Base-by-base conservation (phyloP, 2,113 vertebrate species). In the Odocoileus virginianus region DNA sequence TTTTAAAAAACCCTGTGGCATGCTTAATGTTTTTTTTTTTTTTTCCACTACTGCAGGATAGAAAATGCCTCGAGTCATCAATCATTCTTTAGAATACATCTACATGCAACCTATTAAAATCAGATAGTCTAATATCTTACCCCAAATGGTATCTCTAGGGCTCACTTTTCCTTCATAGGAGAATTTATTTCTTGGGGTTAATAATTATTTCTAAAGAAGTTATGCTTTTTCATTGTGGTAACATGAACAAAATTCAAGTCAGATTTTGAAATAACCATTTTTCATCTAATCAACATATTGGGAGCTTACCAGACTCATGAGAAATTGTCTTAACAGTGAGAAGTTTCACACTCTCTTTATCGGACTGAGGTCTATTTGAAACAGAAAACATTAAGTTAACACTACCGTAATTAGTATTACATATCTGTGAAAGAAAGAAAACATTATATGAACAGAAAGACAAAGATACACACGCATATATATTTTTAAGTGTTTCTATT, bases 261-360 rank as follows among this genome's bases (percentile, higher is more conserved):
- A 50, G 81, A 86, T 83, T 96, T 90, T 97, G 45, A 81, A 97
- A 36, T 64, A 98, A 93, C 33, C 1, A 10, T 25, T 78, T 97
- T 86, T 60, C 16, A 60, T 86, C 43, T 57, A 10, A 52, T 25
- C 74, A 43, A 28, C 13, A 40, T 19, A 67, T 19, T 74, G 54
- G 93, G 78, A 57, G 94, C 99, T 98, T 98, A 99, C 99, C 99
- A 94, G 98, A 95, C 96, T 99, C 99, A 16, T 98, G 15, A 98
- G 98, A 98, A 88, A 99, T 98, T 78, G 99, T 98, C 97, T 99
- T 99, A 91, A 99, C 98, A 45, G 99, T 99, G 97, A 99, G 98
- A 94, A 99, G 98, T 96, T 99, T 99, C 95, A 99, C 99, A 67
- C 98, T 99, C 96, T 99, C 99, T 98, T 99, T 99, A 84, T 99